Evolutionary conservation across 2,888 invertebrate species (phyloP), one percentile per base, ranked within the genome.

Genomic region (Eupithecia pulchellata): DNA sequence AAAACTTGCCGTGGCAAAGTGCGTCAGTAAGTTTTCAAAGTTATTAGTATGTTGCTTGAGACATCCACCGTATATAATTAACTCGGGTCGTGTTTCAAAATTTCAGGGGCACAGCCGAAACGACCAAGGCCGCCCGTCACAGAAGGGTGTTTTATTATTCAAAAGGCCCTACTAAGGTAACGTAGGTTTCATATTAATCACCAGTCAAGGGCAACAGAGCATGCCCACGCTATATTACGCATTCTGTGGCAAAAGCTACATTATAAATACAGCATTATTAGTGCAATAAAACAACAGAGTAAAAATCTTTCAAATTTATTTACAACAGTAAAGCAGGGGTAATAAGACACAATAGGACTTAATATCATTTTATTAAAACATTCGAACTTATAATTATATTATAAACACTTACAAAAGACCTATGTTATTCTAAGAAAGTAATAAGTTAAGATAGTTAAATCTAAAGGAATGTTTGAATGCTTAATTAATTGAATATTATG

Each of bases 221-320:
- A 78, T 75, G 73, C 75, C 73, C 75, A 77, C 77, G 76, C 75
- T 47, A 65, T 71, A 70, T 66, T 14, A 63, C 63, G 55, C 57
- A 74, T 69, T 70, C 64, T 77, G 75, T 76, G 72, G 73, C 74
- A 71, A 74, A 79, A 82, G 77, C 79, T 52, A 81, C 71, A 60
- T 76, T 86, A 87, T 32, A 20, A n/a, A 34, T 87, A 88, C 87
- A 89, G 88, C 84, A 69, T 75, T 83, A 83, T 82, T 84, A 83
- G 86, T 85, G 82, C 82, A 92, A 92, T 91, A 91, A 92, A 92
- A 92, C 91, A 88, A 90, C 88, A 82, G 71, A 78, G 81, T 84
- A 85, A 34, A 70, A 68, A 82, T 84, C 75, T 81, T 47, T 83
- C 83, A 79, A 82, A 77, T 91, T 91, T 91, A 91, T 91, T 89